These are phyloP conservation scores for Caradrina clavipalpis DNA, from an alignment of 2,888 invertebrate genomes.

Conservation along the genomic window DNA sequence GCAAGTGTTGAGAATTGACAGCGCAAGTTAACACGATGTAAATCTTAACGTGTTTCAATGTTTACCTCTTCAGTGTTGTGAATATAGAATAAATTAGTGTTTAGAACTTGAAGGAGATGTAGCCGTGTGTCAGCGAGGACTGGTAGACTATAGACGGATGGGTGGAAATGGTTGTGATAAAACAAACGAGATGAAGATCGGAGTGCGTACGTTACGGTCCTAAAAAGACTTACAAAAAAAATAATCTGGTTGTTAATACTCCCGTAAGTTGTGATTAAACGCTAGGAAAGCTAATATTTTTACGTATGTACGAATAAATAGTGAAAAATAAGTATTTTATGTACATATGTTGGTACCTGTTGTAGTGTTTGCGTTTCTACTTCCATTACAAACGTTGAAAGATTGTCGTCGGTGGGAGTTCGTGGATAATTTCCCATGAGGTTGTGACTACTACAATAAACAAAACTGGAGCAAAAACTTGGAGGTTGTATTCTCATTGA, in stretches of 20 bases:
- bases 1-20: constrained; percentile 72
- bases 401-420: constrained; percentile 78
- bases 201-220: constrained; percentile 72
- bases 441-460: constrained; percentile 87
- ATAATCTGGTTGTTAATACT: constrained; percentile 84
- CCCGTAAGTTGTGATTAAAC: constrained; percentile 86
- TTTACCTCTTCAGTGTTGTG: constrained; percentile 91
- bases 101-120: constrained; percentile 73
- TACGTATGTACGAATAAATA: constrained; percentile 74
- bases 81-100: constrained; percentile 81
- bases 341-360: constrained; percentile 72
- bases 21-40: constrained; percentile 82
- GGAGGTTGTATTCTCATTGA: constrained; percentile 76
- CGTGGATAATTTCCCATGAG: constrained; percentile 84
- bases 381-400: constrained; percentile 76
- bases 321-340: constrained; percentile 75
- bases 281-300: constrained; percentile 79
- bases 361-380: constrained; percentile 73
- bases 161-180: constrained; percentile 86
- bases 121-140: constrained; percentile 67
- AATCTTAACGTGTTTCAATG: constrained; percentile 81
- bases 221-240: constrained; percentile 73
- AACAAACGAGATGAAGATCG: constrained; percentile 67
- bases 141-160: constrained; percentile 71
- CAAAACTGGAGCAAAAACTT: constrained; percentile 80